Conservation (phyloP, 1,140 invertebrate species). For the Oryctes rhinoceros region DNA sequence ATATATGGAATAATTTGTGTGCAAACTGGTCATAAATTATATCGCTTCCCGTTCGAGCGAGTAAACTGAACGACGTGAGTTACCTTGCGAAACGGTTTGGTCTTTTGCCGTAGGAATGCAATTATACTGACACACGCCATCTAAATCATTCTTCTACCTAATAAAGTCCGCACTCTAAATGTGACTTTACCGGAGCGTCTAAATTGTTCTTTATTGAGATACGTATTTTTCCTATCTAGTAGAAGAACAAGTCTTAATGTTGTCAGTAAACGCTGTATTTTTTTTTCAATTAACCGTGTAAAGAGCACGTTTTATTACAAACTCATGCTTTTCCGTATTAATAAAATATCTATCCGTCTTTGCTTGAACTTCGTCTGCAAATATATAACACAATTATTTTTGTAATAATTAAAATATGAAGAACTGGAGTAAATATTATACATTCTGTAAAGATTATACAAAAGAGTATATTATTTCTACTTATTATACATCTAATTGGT, state of each 20-base stretch:
- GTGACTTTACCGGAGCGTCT: background rate
- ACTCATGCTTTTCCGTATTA: background rate
- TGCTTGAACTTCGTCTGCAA: no score
- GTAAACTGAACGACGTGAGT: background rate
- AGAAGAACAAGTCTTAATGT: background rate
- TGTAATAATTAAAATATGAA: no score
- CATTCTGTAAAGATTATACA: no score
- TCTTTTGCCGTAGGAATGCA: conserved; percentile 4
- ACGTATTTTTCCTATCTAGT: background rate
- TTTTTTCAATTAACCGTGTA: background rate
- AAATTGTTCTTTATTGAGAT: conserved; percentile 1
- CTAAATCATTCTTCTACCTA: conserved; percentile 23
- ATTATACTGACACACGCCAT: conserved; percentile 8
- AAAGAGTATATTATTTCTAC: no score
- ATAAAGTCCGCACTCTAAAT: background rate
- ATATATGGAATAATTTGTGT: conserved; percentile 11
- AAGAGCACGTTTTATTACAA: background rate
- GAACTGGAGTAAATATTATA: no score
- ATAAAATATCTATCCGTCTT: background rate
- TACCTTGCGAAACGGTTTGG: background rate
- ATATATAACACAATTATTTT: no score
- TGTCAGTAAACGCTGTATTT: background rate
- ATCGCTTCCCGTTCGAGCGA: background rate
- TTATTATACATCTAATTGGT: no score
- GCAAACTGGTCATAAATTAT: conserved; percentile 9